Evolutionary conservation across 53 echinoderm and acorn worm genomes (phyloP).

Genomic region (Henricia sp.): DNA sequence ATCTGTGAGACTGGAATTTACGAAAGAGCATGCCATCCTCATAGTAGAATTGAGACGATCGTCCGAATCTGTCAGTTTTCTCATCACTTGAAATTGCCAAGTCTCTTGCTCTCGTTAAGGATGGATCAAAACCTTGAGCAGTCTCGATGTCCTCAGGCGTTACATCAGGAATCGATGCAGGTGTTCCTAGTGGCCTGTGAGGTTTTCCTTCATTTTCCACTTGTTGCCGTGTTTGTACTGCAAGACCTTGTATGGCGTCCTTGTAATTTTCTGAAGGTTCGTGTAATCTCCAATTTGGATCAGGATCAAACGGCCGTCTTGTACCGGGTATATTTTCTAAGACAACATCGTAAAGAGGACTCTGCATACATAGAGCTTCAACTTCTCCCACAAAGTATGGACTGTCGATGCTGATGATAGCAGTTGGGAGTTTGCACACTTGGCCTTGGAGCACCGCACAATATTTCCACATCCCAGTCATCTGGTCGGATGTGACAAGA

Average conservation of each 20-base stretch:
- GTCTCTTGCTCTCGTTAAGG: slow-evolving; percentile 16
- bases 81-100: background rate
- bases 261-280: background rate
- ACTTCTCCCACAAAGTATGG: slow-evolving; percentile 35
- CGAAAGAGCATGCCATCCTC: slow-evolving; percentile 23
- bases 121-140: slow-evolving; percentile 23
- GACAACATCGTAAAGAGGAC: slow-evolving; percentile 27
- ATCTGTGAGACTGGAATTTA: slow-evolving; percentile 40
- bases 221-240: slow-evolving; percentile 61
- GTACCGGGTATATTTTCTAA: slow-evolving; percentile 10
- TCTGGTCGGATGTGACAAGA: background rate
- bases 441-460: slow-evolving; percentile 50
- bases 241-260: background rate
- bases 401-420: slow-evolving; percentile 23
- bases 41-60: background rate
- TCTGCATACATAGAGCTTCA: slow-evolving; percentile 43
- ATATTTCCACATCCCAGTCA: slow-evolving; percentile 8
- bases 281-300: background rate
- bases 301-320: background rate
- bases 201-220: background rate
- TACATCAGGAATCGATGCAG: slow-evolving; percentile 20
- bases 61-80: slow-evolving; percentile 1
- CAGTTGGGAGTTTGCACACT: slow-evolving; percentile 22
- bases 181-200: slow-evolving; percentile 5
- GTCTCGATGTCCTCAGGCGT: slow-evolving; percentile 27